Conservation (phyloP, 2,113 vertebrate species). For the Phalacrocorax aristotelis region DNA sequence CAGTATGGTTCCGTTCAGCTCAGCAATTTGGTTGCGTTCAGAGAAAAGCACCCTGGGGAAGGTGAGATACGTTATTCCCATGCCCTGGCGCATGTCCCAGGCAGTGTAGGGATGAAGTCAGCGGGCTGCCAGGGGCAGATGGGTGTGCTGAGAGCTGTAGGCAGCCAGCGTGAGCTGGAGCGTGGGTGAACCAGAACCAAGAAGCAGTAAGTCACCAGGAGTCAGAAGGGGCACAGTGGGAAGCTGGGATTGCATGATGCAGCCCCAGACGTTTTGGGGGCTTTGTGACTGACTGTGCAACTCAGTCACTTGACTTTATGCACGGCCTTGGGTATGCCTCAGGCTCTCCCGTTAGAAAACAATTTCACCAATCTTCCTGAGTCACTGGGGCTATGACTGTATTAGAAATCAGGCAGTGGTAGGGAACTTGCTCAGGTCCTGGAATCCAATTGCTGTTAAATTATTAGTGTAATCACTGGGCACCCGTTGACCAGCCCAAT, state of each 20-base stretch:
- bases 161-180: background rate
- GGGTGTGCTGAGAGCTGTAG: constrained; percentile 32
- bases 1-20: background rate
- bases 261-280: background rate
- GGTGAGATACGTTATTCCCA: background rate
- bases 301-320: background rate
- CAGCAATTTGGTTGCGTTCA: background rate
- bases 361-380: background rate
- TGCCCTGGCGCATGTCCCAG: background rate
- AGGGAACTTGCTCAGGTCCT: background rate
- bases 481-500: background rate
- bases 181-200: constrained; percentile 26
- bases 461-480: background rate
- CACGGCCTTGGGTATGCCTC: background rate
- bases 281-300: background rate
- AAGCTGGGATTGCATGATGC: background rate
- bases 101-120: constrained; percentile 14
- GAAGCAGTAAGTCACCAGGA: constrained; percentile 27
- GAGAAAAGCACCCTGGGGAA: background rate
- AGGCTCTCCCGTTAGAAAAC: background rate
- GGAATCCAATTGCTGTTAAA: background rate
- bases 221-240: constrained; percentile 25
- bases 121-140: constrained; percentile 4
- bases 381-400: background rate
- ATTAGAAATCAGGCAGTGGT: background rate